Conservation (phyloP, 2,797 vertebrate species). For the Aquila chrysaetos region DNA sequence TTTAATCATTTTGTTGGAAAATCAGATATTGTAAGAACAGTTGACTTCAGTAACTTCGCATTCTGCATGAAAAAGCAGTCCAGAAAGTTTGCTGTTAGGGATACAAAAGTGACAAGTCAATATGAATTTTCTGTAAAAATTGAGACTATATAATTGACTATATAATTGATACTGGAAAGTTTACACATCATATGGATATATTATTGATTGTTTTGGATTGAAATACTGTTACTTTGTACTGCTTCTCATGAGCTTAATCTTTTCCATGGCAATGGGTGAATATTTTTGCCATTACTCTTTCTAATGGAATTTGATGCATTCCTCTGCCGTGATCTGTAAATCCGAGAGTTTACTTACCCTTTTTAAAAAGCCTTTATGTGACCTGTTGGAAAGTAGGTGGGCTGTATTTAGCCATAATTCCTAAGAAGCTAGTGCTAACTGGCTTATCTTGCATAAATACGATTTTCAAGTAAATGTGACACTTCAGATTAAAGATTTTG, state of each 20-base stretch:
- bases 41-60: neutral
- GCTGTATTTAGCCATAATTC: neutral
- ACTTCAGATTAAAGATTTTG: neutral
- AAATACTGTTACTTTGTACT: neutral
- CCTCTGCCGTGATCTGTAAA: neutral
- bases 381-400: neutral
- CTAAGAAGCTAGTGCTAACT: neutral
- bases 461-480: neutral
- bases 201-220: neutral
- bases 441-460: neutral
- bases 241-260: neutral
- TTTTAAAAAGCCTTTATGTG: neutral
- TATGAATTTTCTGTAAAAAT: neutral
- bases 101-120: neutral
- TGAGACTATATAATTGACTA: neutral
- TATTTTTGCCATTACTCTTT: constrained; percentile 10
- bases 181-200: neutral
- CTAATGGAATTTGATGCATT: constrained; percentile 1
- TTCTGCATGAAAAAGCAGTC: neutral
- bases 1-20: neutral
- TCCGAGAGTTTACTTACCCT: neutral
- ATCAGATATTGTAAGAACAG: neutral
- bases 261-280: neutral
- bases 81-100: neutral
- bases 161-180: neutral